Base-by-base conservation (phyloP, 2,888 invertebrate genomes). In the Acrobeloides nanus region DNA sequence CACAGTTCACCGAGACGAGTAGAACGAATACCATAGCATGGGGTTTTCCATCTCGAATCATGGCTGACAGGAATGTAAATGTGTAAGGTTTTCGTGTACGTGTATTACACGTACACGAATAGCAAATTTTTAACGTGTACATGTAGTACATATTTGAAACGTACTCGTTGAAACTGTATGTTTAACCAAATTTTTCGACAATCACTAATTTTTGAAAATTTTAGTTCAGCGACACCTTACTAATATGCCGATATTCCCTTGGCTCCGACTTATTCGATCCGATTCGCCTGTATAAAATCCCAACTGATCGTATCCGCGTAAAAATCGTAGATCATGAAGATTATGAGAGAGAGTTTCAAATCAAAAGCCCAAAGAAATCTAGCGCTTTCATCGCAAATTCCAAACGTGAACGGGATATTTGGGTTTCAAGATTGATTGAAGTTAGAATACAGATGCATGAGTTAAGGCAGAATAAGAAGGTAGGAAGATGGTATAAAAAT, bases 191-290 rank as follows among this genome's bases (percentile, higher is more conserved):
- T n/a, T n/a, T n/a, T n/a, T n/a, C n/a, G n/a, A n/a, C n/a, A n/a
- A n/a, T n/a, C n/a, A n/a, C n/a, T n/a, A n/a, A n/a, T n/a, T n/a
- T n/a, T n/a, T n/a, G n/a, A n/a, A n/a, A n/a, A 12, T 29, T 64
- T 46, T 41, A 65, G 63, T 68, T 68, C 55, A 57, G 59, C 6
- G 69, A 69, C 53, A 52, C 38, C n/a, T 54, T 68, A 26, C 64
- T 66, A 56, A 57, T 68, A 12, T 68, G 67, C 37, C 61, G 64
- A 1, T 59, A 53, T 34, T 18, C 50, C 18, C 24, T 49, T 26
- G 53, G 49, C 37, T 31, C 43, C n/a, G 52, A 46, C 41, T 29
- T 33, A 20, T 49, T 66, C 47, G 63, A 68, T 38, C 51, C 59
- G 55, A 31, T 41, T 4, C 40, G 55, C 15, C 57, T 59, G 31